Percentiles rank a stretch among this genome's conserved stretches.
phyloP scores from a whole-genome alignment of 1,140 invertebrate species.

The Temnothorax curvispinosus region DNA sequence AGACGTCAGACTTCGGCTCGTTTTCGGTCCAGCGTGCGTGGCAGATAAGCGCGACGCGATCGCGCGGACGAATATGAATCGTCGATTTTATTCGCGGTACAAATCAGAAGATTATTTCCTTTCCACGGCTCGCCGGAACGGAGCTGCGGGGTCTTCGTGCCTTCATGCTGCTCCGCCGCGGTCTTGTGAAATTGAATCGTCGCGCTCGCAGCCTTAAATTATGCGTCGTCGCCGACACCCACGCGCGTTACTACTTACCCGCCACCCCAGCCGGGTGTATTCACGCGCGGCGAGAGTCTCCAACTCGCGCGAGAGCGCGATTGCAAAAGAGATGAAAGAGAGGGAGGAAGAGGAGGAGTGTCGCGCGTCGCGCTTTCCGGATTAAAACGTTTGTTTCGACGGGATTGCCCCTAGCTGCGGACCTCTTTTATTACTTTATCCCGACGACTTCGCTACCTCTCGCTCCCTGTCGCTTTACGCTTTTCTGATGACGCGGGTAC shows the following conservation, averaged over 20 bases:
- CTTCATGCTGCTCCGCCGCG: slow-evolving; percentile 63
- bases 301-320: slow-evolving; percentile 19
- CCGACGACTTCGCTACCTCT: slow-evolving; percentile 50
- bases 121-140: background rate
- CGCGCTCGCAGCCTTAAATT: slow-evolving; percentile 76
- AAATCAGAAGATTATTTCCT: slow-evolving; percentile 76
- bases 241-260: slow-evolving; percentile 59
- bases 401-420: slow-evolving; percentile 64
- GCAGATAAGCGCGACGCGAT: slow-evolving; percentile 58
- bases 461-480: background rate
- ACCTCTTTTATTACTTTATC: slow-evolving; percentile 69
- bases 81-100: slow-evolving; percentile 72
- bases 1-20: slow-evolving; percentile 65
- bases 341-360: background rate
- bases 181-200: slow-evolving; percentile 79
- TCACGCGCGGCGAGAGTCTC: slow-evolving; percentile 63
- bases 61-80: slow-evolving; percentile 72
- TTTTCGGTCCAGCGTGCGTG: slow-evolving; percentile 52
- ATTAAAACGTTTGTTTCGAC: slow-evolving; percentile 75
- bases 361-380: slow-evolving; percentile 62
- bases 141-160: slow-evolving; percentile 16
- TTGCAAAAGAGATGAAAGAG: background rate
- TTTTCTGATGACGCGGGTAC: slow-evolving; percentile 31
- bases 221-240: slow-evolving; percentile 77
- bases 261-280: slow-evolving; percentile 53